Evolutionary conservation across 2,113 vertebrate genomes (phyloP), one percentile per base, ranked within the genome.

Genomic region (Hiodon alosoides): DNA sequence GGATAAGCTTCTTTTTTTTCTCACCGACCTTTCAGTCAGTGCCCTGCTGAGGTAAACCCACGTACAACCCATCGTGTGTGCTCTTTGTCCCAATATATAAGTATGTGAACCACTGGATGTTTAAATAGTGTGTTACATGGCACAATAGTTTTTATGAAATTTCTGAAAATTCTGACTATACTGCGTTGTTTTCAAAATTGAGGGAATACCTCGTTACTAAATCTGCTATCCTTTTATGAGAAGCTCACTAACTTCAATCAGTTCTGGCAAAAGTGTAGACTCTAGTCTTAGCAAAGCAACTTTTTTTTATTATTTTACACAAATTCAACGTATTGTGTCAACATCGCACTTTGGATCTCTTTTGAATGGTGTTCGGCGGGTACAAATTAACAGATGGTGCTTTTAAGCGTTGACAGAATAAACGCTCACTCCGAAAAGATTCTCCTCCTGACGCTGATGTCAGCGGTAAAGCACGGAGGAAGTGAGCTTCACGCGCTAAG

Each of bases 251-350:
- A 31, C 66, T 67, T 10, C 54, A 11, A 14, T 52, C 14, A 54
- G 61, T 69, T 8, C 3, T 51, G 70, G 62, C 58, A 54, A 52
- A 16, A 6, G 67, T 55, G 71, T 76, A 77, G 31, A 31, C 31
- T 31, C 31, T 58, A 77, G 11, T 17, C 59, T 79, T 80, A 80
- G 66, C 66, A 54, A 73, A 73, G 60, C 48, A 67, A 16, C 70
- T 67, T 77, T 81, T 73, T 60, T 80, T 5, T 68, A 31, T 31
- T 31, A 67, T 80, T 86, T 83, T 77, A 82, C 77, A 71, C 61
- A 14, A 61, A 60, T n/a, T 76, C 79, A 78, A 67, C 74, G 69
- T 73, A 80, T 85, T 84, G 78, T 85, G 81, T 84, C 79, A 81
- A 68, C 81, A 79, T 77, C 61, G 58, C 73, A 68, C 54, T 79